phyloP scores from a whole-genome alignment of 2,888 invertebrate genomes.

The Idaea biselata region DNA sequence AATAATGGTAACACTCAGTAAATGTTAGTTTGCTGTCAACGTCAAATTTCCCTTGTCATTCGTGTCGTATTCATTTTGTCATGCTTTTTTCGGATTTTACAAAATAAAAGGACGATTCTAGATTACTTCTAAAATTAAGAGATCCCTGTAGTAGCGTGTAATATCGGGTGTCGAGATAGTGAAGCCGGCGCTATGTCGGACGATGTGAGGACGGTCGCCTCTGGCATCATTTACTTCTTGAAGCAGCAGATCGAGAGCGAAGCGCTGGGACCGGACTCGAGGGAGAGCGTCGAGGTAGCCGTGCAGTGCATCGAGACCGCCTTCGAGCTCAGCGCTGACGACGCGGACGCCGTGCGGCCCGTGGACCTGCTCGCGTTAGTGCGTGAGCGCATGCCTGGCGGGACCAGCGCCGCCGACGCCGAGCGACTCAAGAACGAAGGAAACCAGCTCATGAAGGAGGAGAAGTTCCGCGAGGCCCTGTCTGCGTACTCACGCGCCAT shows the following conservation, averaged over 20 bases:
- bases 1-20: not conserved
- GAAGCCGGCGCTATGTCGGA: slow-evolving; percentile 50
- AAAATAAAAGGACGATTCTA: slow-evolving; percentile 17
- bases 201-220: slow-evolving; percentile 71
- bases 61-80: slow-evolving; percentile 4
- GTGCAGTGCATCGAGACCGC: slow-evolving; percentile 96
- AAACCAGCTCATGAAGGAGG: slow-evolving; percentile 92
- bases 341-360: slow-evolving; percentile 61
- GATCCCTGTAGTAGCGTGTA: not conserved
- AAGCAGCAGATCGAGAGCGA: slow-evolving; percentile 78
- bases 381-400: slow-evolving; percentile 35
- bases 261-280: slow-evolving; percentile 62
- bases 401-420: slow-evolving; percentile 81
- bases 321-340: slow-evolving; percentile 84
- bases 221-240: slow-evolving; percentile 80
- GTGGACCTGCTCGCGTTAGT: slow-evolving; percentile 60
- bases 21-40: not conserved
- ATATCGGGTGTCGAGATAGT: not conserved
- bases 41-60: not conserved
- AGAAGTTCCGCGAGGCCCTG: slow-evolving; percentile 90
- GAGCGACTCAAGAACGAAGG: slow-evolving; percentile 94
- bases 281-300: slow-evolving; percentile 95
- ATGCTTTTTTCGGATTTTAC: slow-evolving; percentile 27
- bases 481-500: slow-evolving; percentile 94
- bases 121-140: not conserved